Evolutionary conservation across 2,888 invertebrate genomes (phyloP).

Genomic region (Chelonus formosanus): DNA sequence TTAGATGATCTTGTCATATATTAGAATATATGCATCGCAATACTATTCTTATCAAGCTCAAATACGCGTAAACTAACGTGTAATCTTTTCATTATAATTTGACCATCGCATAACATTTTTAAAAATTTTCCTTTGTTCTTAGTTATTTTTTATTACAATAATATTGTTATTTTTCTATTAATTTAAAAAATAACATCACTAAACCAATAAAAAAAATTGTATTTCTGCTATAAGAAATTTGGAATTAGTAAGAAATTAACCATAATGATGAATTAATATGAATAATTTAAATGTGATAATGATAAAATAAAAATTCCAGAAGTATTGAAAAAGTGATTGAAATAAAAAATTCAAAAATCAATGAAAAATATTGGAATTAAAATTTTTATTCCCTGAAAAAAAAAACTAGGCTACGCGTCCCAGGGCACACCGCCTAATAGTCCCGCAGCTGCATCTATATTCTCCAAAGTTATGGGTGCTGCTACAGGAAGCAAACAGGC

Average conservation of each 20-base stretch:
- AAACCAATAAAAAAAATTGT: too few relatives aligned
- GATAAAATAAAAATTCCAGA: too few relatives aligned
- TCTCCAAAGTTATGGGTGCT: slow-evolving; percentile 58
- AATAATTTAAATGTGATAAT: too few relatives aligned
- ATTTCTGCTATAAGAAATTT: too few relatives aligned
- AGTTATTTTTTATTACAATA: not conserved
- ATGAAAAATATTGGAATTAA: not conserved
- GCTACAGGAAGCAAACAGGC: slow-evolving; percentile 53
- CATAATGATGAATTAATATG: too few relatives aligned
- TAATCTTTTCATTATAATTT: slow-evolving; percentile 3
- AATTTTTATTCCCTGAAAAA: slow-evolving; percentile 7
- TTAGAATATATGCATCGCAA: not conserved
- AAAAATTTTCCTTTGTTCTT: slow-evolving; percentile 10
- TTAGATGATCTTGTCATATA: slow-evolving; percentile 14
- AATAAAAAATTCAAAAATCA: too few relatives aligned
- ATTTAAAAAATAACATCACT: too few relatives aligned
- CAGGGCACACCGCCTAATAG: slow-evolving; percentile 62
- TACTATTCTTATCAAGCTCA: not conserved
- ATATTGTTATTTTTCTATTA: not conserved
- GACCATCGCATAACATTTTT: slow-evolving; percentile 24
- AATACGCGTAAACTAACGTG: too few relatives aligned
- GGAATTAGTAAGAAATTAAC: too few relatives aligned
- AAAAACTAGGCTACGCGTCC: slow-evolving; percentile 51
- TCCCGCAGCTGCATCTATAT: slow-evolving; percentile 57
- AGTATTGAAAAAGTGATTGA: too few relatives aligned